These are phyloP conservation scores for Marcusenius ussheri DNA, from an alignment of 2,113 vertebrate genomes.

Conservation along the genomic window DNA sequence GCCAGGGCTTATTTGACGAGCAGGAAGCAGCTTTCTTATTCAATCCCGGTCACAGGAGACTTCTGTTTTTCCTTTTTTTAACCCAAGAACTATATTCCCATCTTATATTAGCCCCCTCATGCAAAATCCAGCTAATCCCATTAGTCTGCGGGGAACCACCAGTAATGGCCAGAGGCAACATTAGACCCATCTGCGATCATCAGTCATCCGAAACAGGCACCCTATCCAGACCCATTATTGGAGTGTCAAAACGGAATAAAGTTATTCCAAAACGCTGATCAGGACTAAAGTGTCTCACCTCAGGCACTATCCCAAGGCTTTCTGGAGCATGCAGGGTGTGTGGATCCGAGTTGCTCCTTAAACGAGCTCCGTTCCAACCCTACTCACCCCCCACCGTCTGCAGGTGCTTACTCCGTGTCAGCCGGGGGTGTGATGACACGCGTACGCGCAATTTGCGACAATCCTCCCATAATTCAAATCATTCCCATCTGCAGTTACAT, in stretches of 20 bases:
- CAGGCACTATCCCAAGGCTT: constrained; percentile 15
- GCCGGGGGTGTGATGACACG: constrained; percentile 21
- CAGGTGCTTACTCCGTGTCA: constrained; percentile 26
- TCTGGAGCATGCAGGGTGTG: not conserved
- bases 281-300: not conserved
- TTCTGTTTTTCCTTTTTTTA: constrained; percentile 39
- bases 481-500: constrained; percentile 34
- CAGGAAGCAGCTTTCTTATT: constrained; percentile 42
- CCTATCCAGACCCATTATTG: constrained; percentile 55
- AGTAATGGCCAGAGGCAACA: constrained; percentile 45
- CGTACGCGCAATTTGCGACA: constrained; percentile 20
- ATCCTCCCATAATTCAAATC: constrained; percentile 16
- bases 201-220: constrained; percentile 55
- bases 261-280: constrained; percentile 29
- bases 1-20: constrained; percentile 30
- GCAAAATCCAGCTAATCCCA: constrained; percentile 58
- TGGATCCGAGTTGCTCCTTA: constrained; percentile 8
- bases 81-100: not conserved
- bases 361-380: not conserved
- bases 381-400: constrained; percentile 8
- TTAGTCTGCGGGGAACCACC: constrained; percentile 58
- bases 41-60: constrained; percentile 39
- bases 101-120: constrained; percentile 37
- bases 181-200: constrained; percentile 57
- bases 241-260: constrained; percentile 42